phyloP scores from a whole-genome alignment of 2,113 vertebrate species.

The Bujurquina vittata region DNA sequence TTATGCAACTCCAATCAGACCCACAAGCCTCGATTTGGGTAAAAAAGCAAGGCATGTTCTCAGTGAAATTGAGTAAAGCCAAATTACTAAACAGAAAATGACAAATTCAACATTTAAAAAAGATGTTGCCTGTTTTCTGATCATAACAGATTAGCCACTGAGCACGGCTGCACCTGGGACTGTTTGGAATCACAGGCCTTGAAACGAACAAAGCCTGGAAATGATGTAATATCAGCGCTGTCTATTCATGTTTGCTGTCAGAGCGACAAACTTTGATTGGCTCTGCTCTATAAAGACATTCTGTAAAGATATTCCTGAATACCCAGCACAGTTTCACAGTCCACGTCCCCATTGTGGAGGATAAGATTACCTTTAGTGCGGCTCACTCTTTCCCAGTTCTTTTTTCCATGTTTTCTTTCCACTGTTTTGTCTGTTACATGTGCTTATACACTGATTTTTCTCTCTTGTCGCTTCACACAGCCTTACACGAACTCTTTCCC shows the following conservation, averaged over 20 bases:
- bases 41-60: not conserved
- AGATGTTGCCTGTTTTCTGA: not conserved
- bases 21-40: not conserved
- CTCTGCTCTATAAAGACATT: not conserved
- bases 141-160: constrained; percentile 3
- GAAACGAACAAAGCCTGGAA: constrained; percentile 66
- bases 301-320: not conserved
- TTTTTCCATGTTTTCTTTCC: constrained; percentile 40
- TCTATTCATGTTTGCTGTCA: constrained; percentile 14
- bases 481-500: constrained; percentile 21
- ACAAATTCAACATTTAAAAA: not conserved
- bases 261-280: constrained; percentile 10
- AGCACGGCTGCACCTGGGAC: constrained; percentile 22
- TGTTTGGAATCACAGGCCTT: constrained; percentile 55
- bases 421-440: constrained; percentile 29
- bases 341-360: not conserved
- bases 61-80: not conserved
- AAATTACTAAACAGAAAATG: not conserved
- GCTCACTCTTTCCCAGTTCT: constrained; percentile 37
- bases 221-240: constrained; percentile 51
- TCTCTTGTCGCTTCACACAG: constrained; percentile 53
- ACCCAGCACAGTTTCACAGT: not conserved
- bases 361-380: constrained; percentile 14
- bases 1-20: not conserved
- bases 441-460: constrained; percentile 27